Evolutionary conservation across 64 coral and sea anemone species (phyloP), one percentile per base, ranked within the genome.

Genomic region (Acropora tenuis): DNA sequence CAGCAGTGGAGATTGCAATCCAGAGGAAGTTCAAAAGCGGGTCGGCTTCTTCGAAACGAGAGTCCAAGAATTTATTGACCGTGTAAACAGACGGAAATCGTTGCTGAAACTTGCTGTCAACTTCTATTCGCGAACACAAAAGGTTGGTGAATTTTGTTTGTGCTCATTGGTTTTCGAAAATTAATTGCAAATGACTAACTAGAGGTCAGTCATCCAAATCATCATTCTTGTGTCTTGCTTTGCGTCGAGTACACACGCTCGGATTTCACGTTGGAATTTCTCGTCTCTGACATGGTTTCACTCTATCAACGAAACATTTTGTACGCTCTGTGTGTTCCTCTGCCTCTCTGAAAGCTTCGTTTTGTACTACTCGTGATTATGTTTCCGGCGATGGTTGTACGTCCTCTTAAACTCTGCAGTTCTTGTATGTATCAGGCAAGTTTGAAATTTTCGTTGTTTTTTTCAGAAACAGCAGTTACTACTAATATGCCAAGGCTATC

Each of bases 61-160:
- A 59, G 97, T 99, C 41, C 94, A 99, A 76, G 94, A 99, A 75
- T 99, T 99, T 79, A 95, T 96, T 30, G 82, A 76, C 73, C 94
- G 97, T 79, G 97, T 99, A 76, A 95, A 96, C 80, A 90, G 91
- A 80, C 83, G 97, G 76, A 99, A 96, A 92, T 79, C 78, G 40
- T 57, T 99, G 63, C 84, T 99, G 47, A 93, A 99, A 89, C 80
- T 93, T 77, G 97, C 97, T 92, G 97, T 99, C 88, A 96, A 95
- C 73, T 99, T 99, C 91, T 99, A 99, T 94, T 96, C 94, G 77
- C 83, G 89, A 55, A 96, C 94, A 73, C 94, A 99, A 93, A 96
- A 95, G 88, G 97, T 99, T 94, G 40, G 88, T 73, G 46, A 52
- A 3, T 57, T 30, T 71, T 10, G 42, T 43, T 72, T 71, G 48